Evolutionary conservation across 2,888 invertebrate genomes (phyloP).

Genomic region (Mylabris sibirica): DNA sequence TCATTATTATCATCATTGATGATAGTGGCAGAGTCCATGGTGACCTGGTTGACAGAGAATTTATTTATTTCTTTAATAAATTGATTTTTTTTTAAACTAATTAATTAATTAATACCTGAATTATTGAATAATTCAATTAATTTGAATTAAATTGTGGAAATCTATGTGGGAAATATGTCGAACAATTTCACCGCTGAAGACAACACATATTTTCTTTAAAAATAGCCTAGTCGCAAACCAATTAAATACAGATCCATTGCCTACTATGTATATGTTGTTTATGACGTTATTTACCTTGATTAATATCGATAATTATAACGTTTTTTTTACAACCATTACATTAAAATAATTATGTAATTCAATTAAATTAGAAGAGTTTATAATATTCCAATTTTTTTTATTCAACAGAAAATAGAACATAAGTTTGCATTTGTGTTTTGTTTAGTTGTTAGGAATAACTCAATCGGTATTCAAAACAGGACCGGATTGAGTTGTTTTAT

Average conservation of each 20-base stretch:
- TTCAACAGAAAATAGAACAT: too few species aligned
- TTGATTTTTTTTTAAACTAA: background rate
- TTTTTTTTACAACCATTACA: background rate
- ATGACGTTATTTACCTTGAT: conserved; percentile 6
- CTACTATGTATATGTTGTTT: background rate
- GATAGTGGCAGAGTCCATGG: background rate
- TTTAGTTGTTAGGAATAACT: background rate
- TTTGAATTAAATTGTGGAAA: background rate
- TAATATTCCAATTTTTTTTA: too few species aligned
- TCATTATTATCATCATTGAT: conserved; percentile 4
- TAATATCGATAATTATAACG: background rate
- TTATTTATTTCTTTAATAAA: background rate
- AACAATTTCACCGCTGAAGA: background rate
- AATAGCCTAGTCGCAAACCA: conserved; percentile 3
- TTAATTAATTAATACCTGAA: background rate
- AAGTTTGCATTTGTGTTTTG: too few species aligned
- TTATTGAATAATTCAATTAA: background rate
- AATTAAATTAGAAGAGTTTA: too few species aligned
- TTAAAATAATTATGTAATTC: background rate
- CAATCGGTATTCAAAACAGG: background rate
- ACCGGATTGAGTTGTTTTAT: background rate
- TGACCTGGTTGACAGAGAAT: background rate
- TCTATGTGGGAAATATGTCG: background rate
- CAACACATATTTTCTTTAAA: conserved; percentile 5
- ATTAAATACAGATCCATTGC: background rate